A percentile compares a stretch with the other conserved stretches of the same genome.
These are phyloP conservation scores for Xanthia togata DNA, from an alignment of 2,888 invertebrate genomes.

Conservation along the genomic window DNA sequence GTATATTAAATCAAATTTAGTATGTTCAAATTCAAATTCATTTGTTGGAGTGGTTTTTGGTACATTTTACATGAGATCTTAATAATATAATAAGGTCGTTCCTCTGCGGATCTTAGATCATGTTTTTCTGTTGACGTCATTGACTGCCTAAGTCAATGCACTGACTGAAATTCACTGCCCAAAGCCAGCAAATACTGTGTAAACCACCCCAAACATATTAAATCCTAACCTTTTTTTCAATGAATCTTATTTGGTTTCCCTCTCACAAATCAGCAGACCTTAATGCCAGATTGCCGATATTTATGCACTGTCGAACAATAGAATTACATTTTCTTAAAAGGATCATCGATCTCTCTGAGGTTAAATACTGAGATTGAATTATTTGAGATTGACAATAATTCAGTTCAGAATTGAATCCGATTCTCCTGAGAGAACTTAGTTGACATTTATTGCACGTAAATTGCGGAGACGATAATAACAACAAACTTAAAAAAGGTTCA, in stretches of 20 bases:
- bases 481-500: no score
- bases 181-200: background rate
- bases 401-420: conserved; percentile 1
- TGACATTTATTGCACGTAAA: background rate
- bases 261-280: conserved; percentile 26
- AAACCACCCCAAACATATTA: background rate
- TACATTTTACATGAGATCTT: no score
- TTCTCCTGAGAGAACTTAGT: background rate
- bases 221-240: background rate
- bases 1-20: no score
- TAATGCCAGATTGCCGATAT: conserved; percentile 27
- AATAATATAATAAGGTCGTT: no score
- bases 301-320: conserved; percentile 15
- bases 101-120: no score
- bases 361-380: no score
- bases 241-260: conserved; percentile 14
- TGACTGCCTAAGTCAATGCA: background rate
- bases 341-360: conserved; percentile 21
- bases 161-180: background rate
- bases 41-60: no score
- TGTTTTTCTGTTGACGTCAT: no score
- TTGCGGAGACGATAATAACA: background rate
- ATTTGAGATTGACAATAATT: conserved; percentile 15
- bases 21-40: no score
- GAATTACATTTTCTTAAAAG: conserved; percentile 24